These are phyloP conservation scores for Gymnocephalus cernua DNA, from an alignment of 2,113 vertebrate species.

Conservation along the genomic window DNA sequence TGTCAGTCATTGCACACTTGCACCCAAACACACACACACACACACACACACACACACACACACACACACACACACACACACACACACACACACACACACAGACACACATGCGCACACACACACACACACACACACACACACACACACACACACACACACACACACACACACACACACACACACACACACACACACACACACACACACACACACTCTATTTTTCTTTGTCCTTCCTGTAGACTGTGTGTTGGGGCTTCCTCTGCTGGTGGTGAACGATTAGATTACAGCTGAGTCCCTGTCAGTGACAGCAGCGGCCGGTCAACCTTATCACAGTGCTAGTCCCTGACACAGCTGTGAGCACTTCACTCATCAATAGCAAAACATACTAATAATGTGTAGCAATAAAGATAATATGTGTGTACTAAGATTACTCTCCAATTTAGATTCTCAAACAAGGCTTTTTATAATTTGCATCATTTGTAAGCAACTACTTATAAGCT, in stretches of 20 bases:
- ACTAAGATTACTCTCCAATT: neutral
- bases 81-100: neutral
- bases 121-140: neutral
- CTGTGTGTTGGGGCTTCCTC: slow-evolving; percentile 46
- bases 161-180: neutral
- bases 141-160: neutral
- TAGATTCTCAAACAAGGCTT: neutral
- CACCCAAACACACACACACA: too few species aligned
- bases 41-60: too few species aligned
- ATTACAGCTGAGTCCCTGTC: slow-evolving; percentile 43
- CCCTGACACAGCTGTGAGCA: slow-evolving; percentile 25
- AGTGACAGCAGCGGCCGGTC: slow-evolving; percentile 10
- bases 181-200: neutral
- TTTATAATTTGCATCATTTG: neutral
- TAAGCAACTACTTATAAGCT: neutral
- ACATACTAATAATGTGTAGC: neutral
- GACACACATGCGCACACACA: too few species aligned
- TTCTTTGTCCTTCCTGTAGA: slow-evolving; percentile 59
- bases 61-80: neutral
- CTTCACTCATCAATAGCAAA: neutral
- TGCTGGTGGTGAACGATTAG: slow-evolving; percentile 58
- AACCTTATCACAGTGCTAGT: slow-evolving; percentile 5
- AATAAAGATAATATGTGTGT: slow-evolving; percentile 1
- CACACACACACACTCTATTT: slow-evolving; percentile 6
- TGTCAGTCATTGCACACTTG: too few species aligned